Base-by-base conservation (phyloP, 1,140 invertebrate species). In the Heliconius eleuchia region DNA sequence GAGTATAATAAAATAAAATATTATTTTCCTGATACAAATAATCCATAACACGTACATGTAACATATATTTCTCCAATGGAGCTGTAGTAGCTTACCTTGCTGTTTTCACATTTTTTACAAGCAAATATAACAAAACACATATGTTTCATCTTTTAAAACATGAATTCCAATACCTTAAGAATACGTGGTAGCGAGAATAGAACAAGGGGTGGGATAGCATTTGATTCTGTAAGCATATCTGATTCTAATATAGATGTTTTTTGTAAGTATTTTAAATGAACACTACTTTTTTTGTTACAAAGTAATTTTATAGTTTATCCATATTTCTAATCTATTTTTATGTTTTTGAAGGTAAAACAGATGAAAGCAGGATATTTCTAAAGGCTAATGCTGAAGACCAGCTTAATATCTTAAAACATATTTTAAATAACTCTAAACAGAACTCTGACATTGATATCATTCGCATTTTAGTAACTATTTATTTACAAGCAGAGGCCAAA, bases 401-500 rank as follows among this genome's bases (percentile, higher is more conserved):
- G 74, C 39, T 93, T 13, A 19, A 50, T 34, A 70, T 86, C 16
- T 74, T 92, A 30, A 89, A 85, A 80, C 78, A 81, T 8, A 83
- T 88, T 70, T 76, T 88, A 13, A 76, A 81, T 37, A 77, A 73
- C 71, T 60, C 75, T 19, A 78, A 76, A 39, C 70, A 82, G 8
- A 27, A 73, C n/a, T 23, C 27, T 39, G 80, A 89, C 70, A 13
- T 74, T 73, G 73, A 82, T 37, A n/a, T 70, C 16, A 73, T 89
- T 8, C 75, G 81, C 27, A 90, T 92, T 78, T 81, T 93, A 13
- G 89, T 86, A 27, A 57, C 82, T 37, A 78, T 88, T 16, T 93
- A 88, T 71, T 79, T 90, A 46, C 74, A 89, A 73, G 85, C 90
- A 42, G 88, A 90, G 52, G 42, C 79, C 11, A 92, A 91, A 79